Percentiles rank a stretch among this genome's conserved stretches.
These are phyloP conservation scores for Ceuthmochares aereus DNA, from an alignment of 2,113 vertebrate species.

Conservation along the genomic window DNA sequence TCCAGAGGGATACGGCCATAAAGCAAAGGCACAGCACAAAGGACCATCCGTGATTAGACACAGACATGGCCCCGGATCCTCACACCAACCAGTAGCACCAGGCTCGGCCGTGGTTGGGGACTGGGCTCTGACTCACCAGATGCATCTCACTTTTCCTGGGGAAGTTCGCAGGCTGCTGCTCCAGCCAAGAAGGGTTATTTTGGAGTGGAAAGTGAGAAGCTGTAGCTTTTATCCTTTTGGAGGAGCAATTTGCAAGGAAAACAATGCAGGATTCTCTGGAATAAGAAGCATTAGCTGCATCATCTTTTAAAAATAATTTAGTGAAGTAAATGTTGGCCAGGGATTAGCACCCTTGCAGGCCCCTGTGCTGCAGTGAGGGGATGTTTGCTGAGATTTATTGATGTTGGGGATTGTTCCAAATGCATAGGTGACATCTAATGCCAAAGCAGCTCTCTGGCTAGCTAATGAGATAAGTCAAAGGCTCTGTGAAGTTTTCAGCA, in stretches of 20 bases:
- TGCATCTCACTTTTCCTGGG: conserved; percentile 35
- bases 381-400: conserved; percentile 44
- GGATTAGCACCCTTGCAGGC: conserved; percentile 52
- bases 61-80: neutral
- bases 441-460: conserved; percentile 30
- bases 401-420: conserved; percentile 15
- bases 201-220: conserved; percentile 62
- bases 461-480: conserved; percentile 58
- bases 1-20: neutral
- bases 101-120: neutral
- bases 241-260: conserved; percentile 73
- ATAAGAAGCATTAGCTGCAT: conserved; percentile 68
- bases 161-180: conserved; percentile 24
- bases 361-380: neutral
- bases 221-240: conserved; percentile 67
- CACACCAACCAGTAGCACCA: neutral
- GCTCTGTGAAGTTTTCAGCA: conserved; percentile 46
- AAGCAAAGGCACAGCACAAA: neutral
- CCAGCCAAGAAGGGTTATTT: conserved; percentile 28
- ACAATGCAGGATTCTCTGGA: conserved; percentile 68
- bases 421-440: conserved; percentile 49
- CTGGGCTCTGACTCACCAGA: neutral
- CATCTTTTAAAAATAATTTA: conserved; percentile 71
- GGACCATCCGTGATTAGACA: neutral
- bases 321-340: conserved; percentile 23